Evolutionary conservation across 2,113 vertebrate species (phyloP).

Genomic region (Rhynchomys soricoides): DNA sequence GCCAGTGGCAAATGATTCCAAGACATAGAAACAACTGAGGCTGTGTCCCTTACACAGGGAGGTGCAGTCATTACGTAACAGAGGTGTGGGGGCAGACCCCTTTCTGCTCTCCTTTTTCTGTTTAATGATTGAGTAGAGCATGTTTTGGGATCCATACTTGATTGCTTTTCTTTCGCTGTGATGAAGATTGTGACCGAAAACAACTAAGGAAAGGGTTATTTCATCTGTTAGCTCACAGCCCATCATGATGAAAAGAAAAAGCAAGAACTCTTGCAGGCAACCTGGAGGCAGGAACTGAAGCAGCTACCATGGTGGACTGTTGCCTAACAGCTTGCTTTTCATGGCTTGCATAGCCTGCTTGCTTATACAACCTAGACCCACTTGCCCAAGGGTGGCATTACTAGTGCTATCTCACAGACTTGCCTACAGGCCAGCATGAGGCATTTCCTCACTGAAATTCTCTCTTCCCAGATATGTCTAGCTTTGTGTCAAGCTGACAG

Average conservation of each 20-base stretch:
- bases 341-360: not conserved
- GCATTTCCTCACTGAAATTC: not conserved
- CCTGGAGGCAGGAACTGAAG: not conserved
- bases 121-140: not conserved
- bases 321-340: not conserved
- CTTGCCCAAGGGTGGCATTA: not conserved
- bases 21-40: not conserved
- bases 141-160: not conserved
- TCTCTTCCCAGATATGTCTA: not conserved
- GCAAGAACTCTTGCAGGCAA: not conserved
- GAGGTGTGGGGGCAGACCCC: too few relatives aligned
- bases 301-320: not conserved
- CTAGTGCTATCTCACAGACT: not conserved
- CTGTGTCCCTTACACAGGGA: fast-evolving
- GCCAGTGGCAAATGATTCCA: too few relatives aligned
- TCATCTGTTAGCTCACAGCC: not conserved
- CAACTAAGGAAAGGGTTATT: not conserved
- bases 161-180: not conserved
- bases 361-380: not conserved
- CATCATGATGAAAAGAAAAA: not conserved
- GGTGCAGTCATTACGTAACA: too few relatives aligned
- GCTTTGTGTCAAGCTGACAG: not conserved
- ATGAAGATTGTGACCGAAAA: not conserved
- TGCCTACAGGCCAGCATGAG: not conserved
- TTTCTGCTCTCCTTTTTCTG: too few relatives aligned